Evolutionary conservation across 2,113 vertebrate genomes (phyloP).

Genomic region (Illadopsis cleaveri): DNA sequence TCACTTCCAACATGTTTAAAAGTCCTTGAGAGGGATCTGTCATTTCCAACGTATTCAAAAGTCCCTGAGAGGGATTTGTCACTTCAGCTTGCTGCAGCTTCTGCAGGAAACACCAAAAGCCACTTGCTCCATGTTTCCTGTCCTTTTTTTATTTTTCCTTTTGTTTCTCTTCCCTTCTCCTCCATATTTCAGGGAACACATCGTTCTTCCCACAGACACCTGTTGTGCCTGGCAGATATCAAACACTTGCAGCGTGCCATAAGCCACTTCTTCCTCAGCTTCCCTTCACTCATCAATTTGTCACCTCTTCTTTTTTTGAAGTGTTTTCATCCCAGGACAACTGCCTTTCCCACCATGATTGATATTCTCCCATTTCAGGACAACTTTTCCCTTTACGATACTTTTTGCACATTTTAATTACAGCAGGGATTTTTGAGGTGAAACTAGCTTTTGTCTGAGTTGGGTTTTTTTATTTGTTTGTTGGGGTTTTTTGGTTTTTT

Average conservation of each 20-base stretch:
- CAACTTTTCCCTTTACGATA: background rate
- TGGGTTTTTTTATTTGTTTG: too few relatives aligned
- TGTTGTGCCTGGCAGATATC: background rate
- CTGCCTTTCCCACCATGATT: background rate
- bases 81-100: background rate
- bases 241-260: background rate
- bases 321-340: background rate
- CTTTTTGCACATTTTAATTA: background rate
- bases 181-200: background rate
- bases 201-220: rapidly evolving
- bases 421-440: background rate
- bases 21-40: background rate
- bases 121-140: background rate
- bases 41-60: background rate
- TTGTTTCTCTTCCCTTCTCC: background rate
- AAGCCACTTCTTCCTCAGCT: background rate
- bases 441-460: background rate
- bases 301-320: background rate
- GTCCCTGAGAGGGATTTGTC: background rate
- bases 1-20: too few relatives aligned
- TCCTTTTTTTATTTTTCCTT: background rate
- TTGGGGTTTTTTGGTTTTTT: too few relatives aligned
- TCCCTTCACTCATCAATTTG: background rate
- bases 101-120: background rate
- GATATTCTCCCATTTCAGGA: background rate